Conservation (phyloP, 2,888 invertebrate genomes). For the Tinea trinotella region DNA sequence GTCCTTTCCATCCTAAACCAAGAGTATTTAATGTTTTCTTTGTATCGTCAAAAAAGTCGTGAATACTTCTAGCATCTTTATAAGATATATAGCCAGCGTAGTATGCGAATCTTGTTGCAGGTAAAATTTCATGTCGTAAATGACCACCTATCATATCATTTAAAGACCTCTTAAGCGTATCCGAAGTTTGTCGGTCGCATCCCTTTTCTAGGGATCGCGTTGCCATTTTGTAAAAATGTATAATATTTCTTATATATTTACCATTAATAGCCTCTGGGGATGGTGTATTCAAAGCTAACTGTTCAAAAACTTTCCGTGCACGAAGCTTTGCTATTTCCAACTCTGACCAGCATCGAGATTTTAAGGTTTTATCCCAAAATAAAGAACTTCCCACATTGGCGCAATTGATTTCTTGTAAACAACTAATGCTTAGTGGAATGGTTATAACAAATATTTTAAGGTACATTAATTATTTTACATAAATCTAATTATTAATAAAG, state of each 20-base stretch:
- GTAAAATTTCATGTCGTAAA: conserved; percentile 47
- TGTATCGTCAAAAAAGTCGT: conserved; percentile 42
- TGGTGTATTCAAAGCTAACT: conserved; percentile 35
- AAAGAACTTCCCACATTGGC: conserved; percentile 45
- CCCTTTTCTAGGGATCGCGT: conserved; percentile 31
- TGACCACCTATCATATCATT: conserved; percentile 56
- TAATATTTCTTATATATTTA: conserved; percentile 38
- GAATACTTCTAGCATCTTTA: conserved; percentile 38
- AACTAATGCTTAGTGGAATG: neutral
- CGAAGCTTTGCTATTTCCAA: conserved; percentile 47
- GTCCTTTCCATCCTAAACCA: conserved; percentile 50
- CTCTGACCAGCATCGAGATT: conserved; percentile 45
- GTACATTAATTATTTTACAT: neutral
- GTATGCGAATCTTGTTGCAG: conserved; percentile 49
- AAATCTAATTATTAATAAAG: neutral
- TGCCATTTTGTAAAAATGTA: conserved; percentile 42
- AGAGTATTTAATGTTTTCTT: conserved; percentile 47
- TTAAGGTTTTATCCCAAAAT: conserved; percentile 36
- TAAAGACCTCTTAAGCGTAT: conserved; percentile 42
- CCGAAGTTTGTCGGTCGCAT: conserved; percentile 29
- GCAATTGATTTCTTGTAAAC: neutral
- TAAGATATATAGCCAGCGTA: conserved; percentile 59
- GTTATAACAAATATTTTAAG: neutral
- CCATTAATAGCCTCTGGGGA: conserved; percentile 41
- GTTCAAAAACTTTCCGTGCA: conserved; percentile 47